These are phyloP conservation scores for Cyanoderma ruficeps DNA, from an alignment of 2,113 vertebrate species.

Conservation along the genomic window DNA sequence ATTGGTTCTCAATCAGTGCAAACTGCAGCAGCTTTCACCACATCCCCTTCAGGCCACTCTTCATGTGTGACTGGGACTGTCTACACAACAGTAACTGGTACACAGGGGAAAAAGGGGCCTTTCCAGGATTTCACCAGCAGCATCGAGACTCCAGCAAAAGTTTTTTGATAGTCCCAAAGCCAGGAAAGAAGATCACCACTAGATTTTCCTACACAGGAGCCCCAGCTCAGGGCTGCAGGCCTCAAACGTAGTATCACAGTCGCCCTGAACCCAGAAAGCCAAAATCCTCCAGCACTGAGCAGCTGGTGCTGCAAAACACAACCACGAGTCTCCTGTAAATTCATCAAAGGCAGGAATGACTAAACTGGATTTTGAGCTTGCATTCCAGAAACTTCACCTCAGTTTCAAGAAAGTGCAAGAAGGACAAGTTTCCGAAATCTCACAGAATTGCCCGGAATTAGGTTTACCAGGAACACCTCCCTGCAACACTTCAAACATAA, in stretches of 20 bases:
- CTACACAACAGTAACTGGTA: neutral
- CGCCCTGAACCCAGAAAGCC: neutral
- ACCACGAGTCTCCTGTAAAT: neutral
- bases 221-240: neutral
- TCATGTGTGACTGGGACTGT: neutral
- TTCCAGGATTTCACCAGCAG: neutral
- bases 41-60: neutral
- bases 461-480: neutral
- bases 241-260: neutral
- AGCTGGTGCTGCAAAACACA: neutral
- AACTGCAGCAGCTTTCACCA: neutral
- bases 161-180: neutral
- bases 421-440: neutral
- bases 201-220: neutral
- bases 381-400: neutral
- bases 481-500: neutral
- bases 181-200: neutral
- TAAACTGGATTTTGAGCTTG: neutral
- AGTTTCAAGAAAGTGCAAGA: neutral
- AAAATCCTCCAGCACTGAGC: neutral
- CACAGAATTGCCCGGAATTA: neutral
- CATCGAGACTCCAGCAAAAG: neutral
- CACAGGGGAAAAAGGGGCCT: neutral
- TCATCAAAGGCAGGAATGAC: neutral
- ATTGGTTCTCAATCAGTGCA: neutral